These are phyloP conservation scores for Euwallacea similis DNA, from an alignment of 1,140 invertebrate species.

Conservation along the genomic window DNA sequence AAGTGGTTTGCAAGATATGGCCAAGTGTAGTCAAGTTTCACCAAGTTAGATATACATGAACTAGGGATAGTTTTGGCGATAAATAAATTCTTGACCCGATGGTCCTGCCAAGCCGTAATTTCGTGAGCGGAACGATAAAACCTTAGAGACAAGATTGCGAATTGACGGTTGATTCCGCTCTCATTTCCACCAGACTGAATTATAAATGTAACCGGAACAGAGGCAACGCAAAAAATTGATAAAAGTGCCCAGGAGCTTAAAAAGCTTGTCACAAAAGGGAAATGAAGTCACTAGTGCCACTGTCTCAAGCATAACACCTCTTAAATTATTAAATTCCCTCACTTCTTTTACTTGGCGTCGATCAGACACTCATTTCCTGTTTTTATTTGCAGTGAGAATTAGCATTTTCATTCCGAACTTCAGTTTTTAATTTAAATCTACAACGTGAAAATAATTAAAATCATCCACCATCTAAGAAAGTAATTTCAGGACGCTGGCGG, in stretches of 20 bases:
- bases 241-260: constrained; percentile 39
- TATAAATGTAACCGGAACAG: constrained; percentile 38
- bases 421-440: too few relatives aligned
- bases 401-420: background rate
- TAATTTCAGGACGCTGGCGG: too few relatives aligned
- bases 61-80: constrained; percentile 13
- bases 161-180: constrained; percentile 36
- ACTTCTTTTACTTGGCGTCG: constrained; percentile 20
- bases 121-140: too few relatives aligned
- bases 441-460: too few relatives aligned
- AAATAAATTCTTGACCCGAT: background rate
- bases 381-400: constrained; percentile 22
- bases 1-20: constrained; percentile 38
- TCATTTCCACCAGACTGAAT: constrained; percentile 41
- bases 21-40: constrained; percentile 30
- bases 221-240: constrained; percentile 37
- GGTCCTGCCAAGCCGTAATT: too few relatives aligned
- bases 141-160: constrained; percentile 12
- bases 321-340: constrained; percentile 34
- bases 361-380: constrained; percentile 29
- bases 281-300: constrained; percentile 38
- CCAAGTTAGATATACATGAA: constrained; percentile 25
- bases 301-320: constrained; percentile 33
- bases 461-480: background rate
- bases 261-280: constrained; percentile 39